phyloP scores from a whole-genome alignment of 2,113 vertebrate species.

The Dendrocopos noguchii region DNA sequence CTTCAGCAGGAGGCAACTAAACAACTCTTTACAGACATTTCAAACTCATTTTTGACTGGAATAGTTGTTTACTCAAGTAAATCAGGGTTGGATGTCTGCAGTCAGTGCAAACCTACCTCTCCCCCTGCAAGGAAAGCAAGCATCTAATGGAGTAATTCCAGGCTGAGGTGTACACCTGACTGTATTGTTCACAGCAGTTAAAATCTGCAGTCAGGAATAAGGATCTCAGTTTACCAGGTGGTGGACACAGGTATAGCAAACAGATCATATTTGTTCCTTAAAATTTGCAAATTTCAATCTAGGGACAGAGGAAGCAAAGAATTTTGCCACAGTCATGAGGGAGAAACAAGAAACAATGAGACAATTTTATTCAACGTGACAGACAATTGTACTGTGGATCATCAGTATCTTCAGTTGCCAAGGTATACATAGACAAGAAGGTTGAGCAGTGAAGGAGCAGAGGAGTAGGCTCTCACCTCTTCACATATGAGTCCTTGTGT shows the following conservation, averaged over 20 bases:
- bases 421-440: neutral
- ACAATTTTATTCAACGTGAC: neutral
- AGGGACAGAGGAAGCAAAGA: neutral
- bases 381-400: neutral
- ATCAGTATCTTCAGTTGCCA: neutral
- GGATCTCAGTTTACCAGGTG: neutral
- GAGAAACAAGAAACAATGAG: neutral
- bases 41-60: neutral
- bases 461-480: neutral
- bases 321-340: neutral
- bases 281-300: neutral
- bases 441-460: neutral
- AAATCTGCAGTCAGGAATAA: neutral
- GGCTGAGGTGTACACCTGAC: neutral
- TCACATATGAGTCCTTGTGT: neutral
- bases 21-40: neutral
- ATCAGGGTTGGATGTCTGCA: neutral
- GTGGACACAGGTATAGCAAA: neutral
- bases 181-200: neutral
- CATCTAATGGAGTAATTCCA: neutral
- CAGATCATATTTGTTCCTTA: neutral
- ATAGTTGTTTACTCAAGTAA: neutral
- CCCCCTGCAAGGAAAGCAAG: neutral
- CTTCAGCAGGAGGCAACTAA: neutral
- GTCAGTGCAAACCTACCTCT: neutral